Base-by-base conservation (phyloP, 1,140 invertebrate species). In the Cotesia chilonis region DNA sequence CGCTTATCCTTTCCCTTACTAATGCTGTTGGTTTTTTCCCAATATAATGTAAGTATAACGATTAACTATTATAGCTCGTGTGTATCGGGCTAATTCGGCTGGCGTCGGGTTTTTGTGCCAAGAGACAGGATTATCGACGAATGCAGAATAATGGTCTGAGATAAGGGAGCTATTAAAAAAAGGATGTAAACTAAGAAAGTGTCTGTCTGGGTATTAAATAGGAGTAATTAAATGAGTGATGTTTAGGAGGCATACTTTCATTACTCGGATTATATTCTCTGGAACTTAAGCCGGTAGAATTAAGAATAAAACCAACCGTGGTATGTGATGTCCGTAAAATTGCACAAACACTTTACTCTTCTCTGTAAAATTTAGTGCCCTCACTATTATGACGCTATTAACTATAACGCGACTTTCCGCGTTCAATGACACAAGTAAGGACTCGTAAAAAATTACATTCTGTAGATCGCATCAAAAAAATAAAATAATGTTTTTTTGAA, bases 181-280 rank as follows among this genome's bases (percentile, higher is more conserved):
- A 75, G 55, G 70, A 75, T 73, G 74, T 75, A 71, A 75, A 71
- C 54, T 67, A 68, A 72, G 70, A 65, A 72, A 69, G 59, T 54
- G 72, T 37, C 74, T 55, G 28, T 28, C 28, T 28, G 28, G 28
- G 28, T 28, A 28, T 28, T 28, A 28, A 28, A 28, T 28, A 28
- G 17, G 35, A 63, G 74, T 75, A 75, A 75, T 75, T 75, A 75
- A 63, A 75, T 68, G 68, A 75, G 64, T 75, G 74, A 61, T 12
- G 68, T 14, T 37, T 5, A 20, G 4, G 37, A 63, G 61, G 63
- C 17, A 63, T 66, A 71, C 68, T 75, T 75, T 75, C 71, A 75
- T 70, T 68, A 69, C 74, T 54, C 60, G 60, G 68, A 73, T 73
- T 73, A 75, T 75, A 73, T 55, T 68, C 41, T 73, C 37, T 35